These are phyloP conservation scores for Bembecia ichneumoniformis DNA, from an alignment of 2,888 invertebrate species.

Conservation along the genomic window DNA sequence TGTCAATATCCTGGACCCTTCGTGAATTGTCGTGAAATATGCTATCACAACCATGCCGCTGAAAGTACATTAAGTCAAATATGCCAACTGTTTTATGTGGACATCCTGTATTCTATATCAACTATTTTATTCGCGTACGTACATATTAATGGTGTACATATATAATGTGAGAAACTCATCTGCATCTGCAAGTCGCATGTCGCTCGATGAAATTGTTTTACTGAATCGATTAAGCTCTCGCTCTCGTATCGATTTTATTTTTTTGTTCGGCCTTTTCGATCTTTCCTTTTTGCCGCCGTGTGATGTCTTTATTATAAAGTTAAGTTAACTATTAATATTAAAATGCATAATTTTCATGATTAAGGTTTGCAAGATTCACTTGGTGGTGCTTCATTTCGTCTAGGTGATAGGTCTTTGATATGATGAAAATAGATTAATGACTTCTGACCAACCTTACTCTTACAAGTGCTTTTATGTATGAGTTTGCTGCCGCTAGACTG, in stretches of 20 bases:
- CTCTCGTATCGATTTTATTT: conserved; percentile 49
- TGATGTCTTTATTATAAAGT: conserved; percentile 50
- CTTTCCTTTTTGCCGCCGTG: conserved; percentile 39
- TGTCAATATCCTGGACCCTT: too few species aligned
- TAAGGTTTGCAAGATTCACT: too few species aligned
- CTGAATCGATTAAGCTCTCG: conserved; percentile 61
- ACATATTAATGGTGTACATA: conserved; percentile 3
- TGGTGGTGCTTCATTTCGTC: too few species aligned
- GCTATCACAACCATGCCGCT: too few species aligned
- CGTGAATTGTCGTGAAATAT: too few species aligned
- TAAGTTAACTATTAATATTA: conserved; percentile 11
- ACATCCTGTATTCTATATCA: background rate
- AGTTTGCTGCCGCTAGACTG: too few species aligned
- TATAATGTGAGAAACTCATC: conserved; percentile 42
- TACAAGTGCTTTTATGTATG: too few species aligned
- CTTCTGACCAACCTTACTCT: too few species aligned
- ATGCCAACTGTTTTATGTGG: too few species aligned
- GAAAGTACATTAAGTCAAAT: too few species aligned
- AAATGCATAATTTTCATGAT: background rate
- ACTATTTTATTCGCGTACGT: background rate
- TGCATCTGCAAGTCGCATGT: conserved; percentile 43
- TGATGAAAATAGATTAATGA: too few species aligned
- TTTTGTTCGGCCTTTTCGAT: conserved; percentile 32
- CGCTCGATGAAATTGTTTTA: conserved; percentile 59
- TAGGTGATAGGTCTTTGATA: too few species aligned